Percentiles rank a stretch among this genome's conserved stretches.
Evolutionary conservation across 23 tunicate genomes (phyloP).

Genomic region (Botrylloides violaceus): DNA sequence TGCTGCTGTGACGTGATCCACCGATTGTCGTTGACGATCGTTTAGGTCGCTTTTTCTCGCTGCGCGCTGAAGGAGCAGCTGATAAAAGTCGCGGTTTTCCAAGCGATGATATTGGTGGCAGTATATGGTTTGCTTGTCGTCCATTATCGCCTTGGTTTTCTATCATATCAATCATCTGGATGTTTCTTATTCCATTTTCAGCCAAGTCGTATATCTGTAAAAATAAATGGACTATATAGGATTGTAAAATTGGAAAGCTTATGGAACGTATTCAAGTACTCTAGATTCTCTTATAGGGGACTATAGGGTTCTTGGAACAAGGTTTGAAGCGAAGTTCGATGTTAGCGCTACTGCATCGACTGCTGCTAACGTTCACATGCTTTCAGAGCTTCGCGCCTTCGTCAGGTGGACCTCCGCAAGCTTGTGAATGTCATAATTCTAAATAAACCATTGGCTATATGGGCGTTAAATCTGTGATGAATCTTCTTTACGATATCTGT

Average conservation of each 20-base stretch:
- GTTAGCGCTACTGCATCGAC: too few relatives aligned
- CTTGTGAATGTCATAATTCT: too few relatives aligned
- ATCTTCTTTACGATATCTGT: too few relatives aligned
- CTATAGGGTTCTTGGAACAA: background rate
- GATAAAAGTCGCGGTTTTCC: conserved; percentile 11
- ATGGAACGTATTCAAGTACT: background rate
- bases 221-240: background rate
- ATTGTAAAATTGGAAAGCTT: background rate
- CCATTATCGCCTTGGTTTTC: background rate
- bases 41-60: conserved; percentile 5
- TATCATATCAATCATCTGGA: conserved; percentile 1
- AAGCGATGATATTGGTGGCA: conserved; percentile 19
- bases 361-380: too few relatives aligned
- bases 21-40: background rate
- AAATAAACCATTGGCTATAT: too few relatives aligned
- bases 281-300: background rate
- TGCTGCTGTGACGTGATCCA: background rate
- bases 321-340: too few relatives aligned
- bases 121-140: conserved; percentile 7
- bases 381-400: too few relatives aligned
- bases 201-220: conserved; percentile 19
- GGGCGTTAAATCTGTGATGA: too few relatives aligned
- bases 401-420: too few relatives aligned
- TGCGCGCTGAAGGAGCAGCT: background rate
- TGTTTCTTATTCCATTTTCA: conserved; percentile 5